Conservation (phyloP, 2,113 vertebrate species). For the Micromys minutus region DNA sequence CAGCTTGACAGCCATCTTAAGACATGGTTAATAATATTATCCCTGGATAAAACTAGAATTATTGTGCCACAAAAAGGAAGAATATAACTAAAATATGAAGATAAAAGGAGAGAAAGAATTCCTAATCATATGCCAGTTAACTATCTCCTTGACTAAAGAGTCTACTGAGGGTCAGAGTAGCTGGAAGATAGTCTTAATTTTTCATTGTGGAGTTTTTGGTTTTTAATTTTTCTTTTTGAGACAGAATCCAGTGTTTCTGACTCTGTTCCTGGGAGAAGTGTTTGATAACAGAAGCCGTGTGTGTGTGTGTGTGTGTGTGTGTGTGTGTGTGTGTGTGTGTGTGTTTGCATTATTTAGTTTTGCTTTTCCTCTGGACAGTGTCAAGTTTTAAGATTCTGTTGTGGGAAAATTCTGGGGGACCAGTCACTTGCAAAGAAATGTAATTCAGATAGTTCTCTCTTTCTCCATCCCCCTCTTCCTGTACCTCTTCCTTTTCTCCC, state of each 20-base stretch:
- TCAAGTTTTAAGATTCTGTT: background rate
- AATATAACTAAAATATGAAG: background rate
- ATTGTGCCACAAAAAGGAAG: background rate
- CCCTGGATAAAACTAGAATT: background rate
- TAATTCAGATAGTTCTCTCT: background rate
- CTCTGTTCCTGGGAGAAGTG: background rate
- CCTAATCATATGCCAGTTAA: background rate
- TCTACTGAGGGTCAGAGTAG: background rate
- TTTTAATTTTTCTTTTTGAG: slow-evolving; percentile 29
- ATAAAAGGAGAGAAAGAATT: background rate
- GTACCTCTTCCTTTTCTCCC: too few species aligned
- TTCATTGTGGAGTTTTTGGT: background rate
- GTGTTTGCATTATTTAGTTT: background rate
- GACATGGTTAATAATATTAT: background rate
- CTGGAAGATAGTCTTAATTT: background rate
- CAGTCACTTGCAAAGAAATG: background rate
- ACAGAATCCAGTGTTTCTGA: background rate
- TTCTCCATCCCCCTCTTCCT: background rate
- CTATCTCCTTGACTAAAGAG: background rate
- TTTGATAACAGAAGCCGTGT: slow-evolving; percentile 17
- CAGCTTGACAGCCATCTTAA: background rate
- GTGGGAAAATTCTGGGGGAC: background rate
- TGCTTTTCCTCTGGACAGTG: background rate
- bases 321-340: background rate
- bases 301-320: background rate